Base-by-base conservation (phyloP, 2,888 invertebrate genomes). In the Drosophila peninsularis region DNA sequence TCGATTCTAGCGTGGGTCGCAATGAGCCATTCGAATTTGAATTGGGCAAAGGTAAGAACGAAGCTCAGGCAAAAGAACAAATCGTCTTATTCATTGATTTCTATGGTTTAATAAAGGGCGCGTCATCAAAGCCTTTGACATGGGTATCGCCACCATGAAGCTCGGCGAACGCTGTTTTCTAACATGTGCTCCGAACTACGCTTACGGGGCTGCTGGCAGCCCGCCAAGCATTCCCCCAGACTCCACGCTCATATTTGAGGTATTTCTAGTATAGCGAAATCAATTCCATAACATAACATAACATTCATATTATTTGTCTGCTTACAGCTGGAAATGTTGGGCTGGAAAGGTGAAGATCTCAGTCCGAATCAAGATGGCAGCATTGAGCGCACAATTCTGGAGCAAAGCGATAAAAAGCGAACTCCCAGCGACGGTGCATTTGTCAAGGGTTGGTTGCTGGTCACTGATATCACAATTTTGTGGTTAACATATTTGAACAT, bases 51-150 rank as follows among this genome's bases (percentile, higher is more conserved):
- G 96, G 98, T 96, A 93, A 21, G 34, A 11, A 1, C 14, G 1
- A 30, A 30, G 10, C 30, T 30, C 30, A 30, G 7, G 6, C 27
- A 30, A 30, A 30, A 1, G 7, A 1, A 6, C 27, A 30, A 6
- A 6, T 30, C 27, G 6, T 7, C 27, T 7, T 6, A 30, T 30
- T 30, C 37, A 34, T 36, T 54, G 1, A 57, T 50, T 54, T 54
- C 44, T 50, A 9, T 52, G 14, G 9, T 1, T n/a, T 27, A n/a
- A 54, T 44, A 2, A 32, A 96, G 96, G 95, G 0, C 93, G 93
- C 56, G 98, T 98, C 1, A 98, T 99, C 75, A 97, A 96, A 93
- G 98, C 96, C 92, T 99, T 98, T 97, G 99, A 99, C 89, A 94
- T 97, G 76, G 98, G 98, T 32, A 96, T 99, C 17, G 96, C 97